phyloP scores from a whole-genome alignment of 2,797 vertebrate genomes.

The Lemur catta region DNA sequence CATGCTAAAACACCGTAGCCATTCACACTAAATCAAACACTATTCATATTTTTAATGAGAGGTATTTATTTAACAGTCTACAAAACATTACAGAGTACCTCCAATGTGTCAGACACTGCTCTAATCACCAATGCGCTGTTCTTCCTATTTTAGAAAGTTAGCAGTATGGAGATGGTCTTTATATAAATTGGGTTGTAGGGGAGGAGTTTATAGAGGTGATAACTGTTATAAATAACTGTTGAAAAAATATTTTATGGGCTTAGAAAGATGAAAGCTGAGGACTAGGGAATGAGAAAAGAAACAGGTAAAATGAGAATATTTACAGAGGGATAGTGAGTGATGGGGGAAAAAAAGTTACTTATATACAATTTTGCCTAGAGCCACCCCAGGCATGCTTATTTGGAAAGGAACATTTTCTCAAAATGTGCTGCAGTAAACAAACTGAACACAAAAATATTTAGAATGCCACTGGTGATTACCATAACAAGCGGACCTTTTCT shows the following conservation, averaged over 20 bases:
- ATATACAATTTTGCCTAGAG: not conserved
- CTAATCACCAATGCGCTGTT: not conserved
- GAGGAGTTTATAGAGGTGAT: not conserved
- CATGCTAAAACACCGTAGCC: not conserved
- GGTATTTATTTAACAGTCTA: not conserved
- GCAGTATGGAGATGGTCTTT: not conserved
- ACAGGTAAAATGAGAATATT: slow-evolving; percentile 34
- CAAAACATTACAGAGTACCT: not conserved
- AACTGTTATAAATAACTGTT: slow-evolving; percentile 35
- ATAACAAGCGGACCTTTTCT: not conserved
- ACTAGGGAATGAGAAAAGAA: slow-evolving; percentile 24
- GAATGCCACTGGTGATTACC: not conserved
- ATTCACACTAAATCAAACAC: slow-evolving; percentile 21
- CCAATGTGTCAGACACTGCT: not conserved
- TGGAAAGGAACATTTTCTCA: slow-evolving; percentile 45
- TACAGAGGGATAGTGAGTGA: not conserved
- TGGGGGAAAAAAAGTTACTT: not conserved
- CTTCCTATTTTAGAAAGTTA: not conserved
- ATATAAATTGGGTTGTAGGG: not conserved
- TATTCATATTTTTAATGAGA: not conserved
- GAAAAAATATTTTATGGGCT: not conserved
- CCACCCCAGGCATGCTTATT: not conserved
- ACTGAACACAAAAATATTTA: slow-evolving; percentile 11
- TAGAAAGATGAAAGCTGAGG: slow-evolving; percentile 2
- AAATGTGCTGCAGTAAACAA: slow-evolving; percentile 23